Conservation (phyloP, 1,140 invertebrate genomes). For the Adoxophyes honmai region DNA sequence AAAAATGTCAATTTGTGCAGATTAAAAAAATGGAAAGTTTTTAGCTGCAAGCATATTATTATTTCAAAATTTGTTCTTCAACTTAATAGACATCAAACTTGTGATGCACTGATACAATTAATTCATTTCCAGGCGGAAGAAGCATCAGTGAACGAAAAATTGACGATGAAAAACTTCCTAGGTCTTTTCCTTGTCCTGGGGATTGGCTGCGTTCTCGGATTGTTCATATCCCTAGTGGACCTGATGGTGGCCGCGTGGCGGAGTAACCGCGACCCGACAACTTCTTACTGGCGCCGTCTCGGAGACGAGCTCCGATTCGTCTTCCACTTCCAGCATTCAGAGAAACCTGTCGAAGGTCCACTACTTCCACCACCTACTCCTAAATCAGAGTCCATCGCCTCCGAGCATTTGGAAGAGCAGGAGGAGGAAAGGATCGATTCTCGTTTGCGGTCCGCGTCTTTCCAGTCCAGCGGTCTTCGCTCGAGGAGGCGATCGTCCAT, state of each 20-base stretch:
- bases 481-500: conserved; percentile 53
- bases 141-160: conserved; percentile 45
- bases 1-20: too few relatives aligned
- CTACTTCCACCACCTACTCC: conserved; percentile 13
- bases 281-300: conserved; percentile 33
- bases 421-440: conserved; percentile 18
- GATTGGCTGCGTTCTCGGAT: conserved; percentile 72
- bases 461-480: conserved; percentile 18
- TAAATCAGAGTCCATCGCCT: neutral
- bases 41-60: too few relatives aligned
- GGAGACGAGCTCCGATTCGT: conserved; percentile 58
- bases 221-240: conserved; percentile 56
- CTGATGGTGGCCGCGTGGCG: conserved; percentile 47
- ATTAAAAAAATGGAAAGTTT: too few relatives aligned
- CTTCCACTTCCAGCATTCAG: conserved; percentile 53
- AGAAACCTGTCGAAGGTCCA: conserved; percentile 47
- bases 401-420: neutral
- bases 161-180: conserved; percentile 92
- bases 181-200: conserved; percentile 95
- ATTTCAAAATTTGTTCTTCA: too few relatives aligned
- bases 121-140: conserved; percentile 34
- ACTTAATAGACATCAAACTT: too few relatives aligned
- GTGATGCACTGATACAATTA: neutral
- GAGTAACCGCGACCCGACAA: conserved; percentile 30
- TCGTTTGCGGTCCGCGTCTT: conserved; percentile 20